Evolutionary conservation across 2,888 invertebrate genomes (phyloP), one percentile per base, ranked within the genome.

Genomic region (Brachylomia viminalis): DNA sequence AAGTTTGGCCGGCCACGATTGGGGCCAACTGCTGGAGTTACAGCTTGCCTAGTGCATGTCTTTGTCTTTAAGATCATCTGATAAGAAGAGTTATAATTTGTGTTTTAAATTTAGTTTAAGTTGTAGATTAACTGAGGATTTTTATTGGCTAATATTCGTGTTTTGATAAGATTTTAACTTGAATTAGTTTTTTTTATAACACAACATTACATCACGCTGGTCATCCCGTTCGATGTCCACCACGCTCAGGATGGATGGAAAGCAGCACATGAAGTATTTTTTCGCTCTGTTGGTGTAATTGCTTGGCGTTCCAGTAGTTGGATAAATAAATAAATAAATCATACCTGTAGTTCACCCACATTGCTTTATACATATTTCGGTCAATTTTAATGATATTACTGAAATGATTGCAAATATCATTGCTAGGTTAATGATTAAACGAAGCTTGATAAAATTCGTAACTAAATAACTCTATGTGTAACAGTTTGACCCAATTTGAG

Each of bases 1-100:
- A 69, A 79, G 73, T 79, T 87, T 65, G 27, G 72, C 71, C 38
- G 62, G 54, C 74, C 78, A 59, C 56, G 86, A 85, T 82, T 85
- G 78, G 62, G 71, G 73, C 58, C 17, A 71, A 84, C 80, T 58
- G 71, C 20, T 33, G 59, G 58, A 62, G 73, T 71, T 72, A 80
- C 45, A 47, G 65, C 42, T 68, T 45, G 64, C 47, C 27, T 70
- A 71, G 65, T 77, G 71, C 65, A 72, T 68, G 83, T 76, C 71
- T 64, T 65, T 75, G 75, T 27, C 23, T 56, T 59, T 8, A 30
- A 77, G 61, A 73, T 73, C 27, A 69, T 64, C 30, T 56, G 64
- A 59, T 75, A 62, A 56, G 27, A 23, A 54, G n/a, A 17, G 17
- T 59, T 54, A n/a, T 6, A 1, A n/a, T 38, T 49, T 47, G 27